A percentile compares a stretch with the other conserved stretches of the same genome.
phyloP scores from a whole-genome alignment of 2,888 invertebrate species.

The Acronicta psi region DNA sequence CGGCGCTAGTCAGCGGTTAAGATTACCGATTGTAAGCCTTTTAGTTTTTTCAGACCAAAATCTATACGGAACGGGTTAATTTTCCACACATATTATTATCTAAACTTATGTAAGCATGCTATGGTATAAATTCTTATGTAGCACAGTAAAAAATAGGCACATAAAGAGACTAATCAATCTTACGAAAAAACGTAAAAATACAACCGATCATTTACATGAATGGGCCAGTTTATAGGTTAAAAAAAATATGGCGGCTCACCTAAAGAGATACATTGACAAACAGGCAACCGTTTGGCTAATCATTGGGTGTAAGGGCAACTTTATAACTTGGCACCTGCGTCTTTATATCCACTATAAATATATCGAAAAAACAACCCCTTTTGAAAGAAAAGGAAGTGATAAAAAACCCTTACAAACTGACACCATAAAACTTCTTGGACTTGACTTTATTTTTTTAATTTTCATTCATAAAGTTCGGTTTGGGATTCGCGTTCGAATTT shows the following conservation, averaged over 20 bases:
- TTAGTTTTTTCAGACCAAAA: too few species aligned
- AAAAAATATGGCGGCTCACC: slow-evolving; percentile 63
- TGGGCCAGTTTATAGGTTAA: slow-evolving; percentile 58
- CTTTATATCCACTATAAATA: slow-evolving; percentile 76
- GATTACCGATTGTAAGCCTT: too few species aligned
- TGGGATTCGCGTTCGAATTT: slow-evolving; percentile 50
- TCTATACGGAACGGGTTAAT: neutral
- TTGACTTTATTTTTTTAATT: slow-evolving; percentile 70
- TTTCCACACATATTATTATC: neutral
- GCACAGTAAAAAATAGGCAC: slow-evolving; percentile 12
- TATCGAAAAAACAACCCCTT: slow-evolving; percentile 61
- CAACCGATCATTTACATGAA: slow-evolving; percentile 57
- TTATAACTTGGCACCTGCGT: slow-evolving; percentile 83
- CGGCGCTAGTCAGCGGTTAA: too few species aligned
- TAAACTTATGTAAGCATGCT: too few species aligned
- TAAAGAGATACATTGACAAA: slow-evolving; percentile 74
- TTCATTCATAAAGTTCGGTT: slow-evolving; percentile 75
- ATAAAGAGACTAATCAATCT: slow-evolving; percentile 53
- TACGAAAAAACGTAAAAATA: slow-evolving; percentile 44
- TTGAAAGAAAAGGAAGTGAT: slow-evolving; percentile 83
- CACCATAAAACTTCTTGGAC: slow-evolving; percentile 74
- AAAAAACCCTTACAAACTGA: slow-evolving; percentile 75
- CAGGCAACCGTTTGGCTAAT: slow-evolving; percentile 79
- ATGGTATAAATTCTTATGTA: too few species aligned
- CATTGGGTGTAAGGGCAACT: slow-evolving; percentile 76